Conservation (phyloP, 2,888 invertebrate species). For the Harmothoe impar region DNA sequence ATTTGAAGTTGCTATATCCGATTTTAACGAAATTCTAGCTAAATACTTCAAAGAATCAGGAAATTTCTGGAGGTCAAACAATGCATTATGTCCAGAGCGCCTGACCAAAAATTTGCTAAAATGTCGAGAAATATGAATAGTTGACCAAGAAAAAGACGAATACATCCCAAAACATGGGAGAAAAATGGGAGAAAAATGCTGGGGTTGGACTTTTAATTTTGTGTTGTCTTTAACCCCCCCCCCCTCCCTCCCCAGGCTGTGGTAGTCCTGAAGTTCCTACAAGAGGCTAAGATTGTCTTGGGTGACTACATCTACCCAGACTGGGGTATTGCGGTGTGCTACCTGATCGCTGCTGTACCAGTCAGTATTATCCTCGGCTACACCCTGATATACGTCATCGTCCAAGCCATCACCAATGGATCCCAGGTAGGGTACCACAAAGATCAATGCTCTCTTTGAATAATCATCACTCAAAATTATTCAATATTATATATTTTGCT, state of each 20-base stretch:
- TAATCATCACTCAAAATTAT: too few species aligned
- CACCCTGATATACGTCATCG: not conserved
- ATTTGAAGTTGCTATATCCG: not conserved
- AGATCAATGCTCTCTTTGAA: too few species aligned
- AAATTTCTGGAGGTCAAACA: too few species aligned
- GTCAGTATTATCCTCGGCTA: conserved; percentile 14
- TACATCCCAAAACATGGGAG: not conserved
- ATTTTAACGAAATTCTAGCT: not conserved
- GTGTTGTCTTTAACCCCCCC: too few species aligned
- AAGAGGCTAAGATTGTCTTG: not conserved
- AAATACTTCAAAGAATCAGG: not conserved
- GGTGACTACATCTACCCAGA: conserved; percentile 38
- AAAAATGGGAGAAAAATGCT: too few species aligned
- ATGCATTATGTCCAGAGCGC: too few species aligned
- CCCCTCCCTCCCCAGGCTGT: not conserved
- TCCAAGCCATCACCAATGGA: not conserved
- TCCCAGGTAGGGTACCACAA: too few species aligned
- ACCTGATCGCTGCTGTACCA: conserved; percentile 26
- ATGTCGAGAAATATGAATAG: too few species aligned
- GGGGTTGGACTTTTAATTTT: too few species aligned
- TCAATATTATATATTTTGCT: too few species aligned
- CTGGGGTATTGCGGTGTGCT: conserved; percentile 3
- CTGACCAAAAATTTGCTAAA: too few species aligned
- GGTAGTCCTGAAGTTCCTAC: not conserved
- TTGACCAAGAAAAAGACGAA: not conserved